Evolutionary conservation across 2,888 invertebrate species (phyloP), one percentile per base, ranked within the genome.

Genomic region (Chelonus formosanus): DNA sequence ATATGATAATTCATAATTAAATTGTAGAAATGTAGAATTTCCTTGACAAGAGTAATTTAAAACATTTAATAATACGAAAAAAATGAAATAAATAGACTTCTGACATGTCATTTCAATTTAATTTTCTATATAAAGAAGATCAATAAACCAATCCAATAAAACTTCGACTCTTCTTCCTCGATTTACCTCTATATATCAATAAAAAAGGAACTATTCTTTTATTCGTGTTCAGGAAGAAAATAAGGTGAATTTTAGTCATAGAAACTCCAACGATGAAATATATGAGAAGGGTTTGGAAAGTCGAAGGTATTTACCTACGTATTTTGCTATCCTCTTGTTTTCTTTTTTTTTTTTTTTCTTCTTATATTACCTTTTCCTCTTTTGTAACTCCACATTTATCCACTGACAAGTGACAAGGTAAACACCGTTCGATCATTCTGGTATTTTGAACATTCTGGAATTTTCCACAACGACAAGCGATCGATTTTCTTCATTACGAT

Each of bases 391-490:
- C 54, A 67, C 64, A 54, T 45, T 67, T 59, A 67, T 61, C 61
- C 63, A 66, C 56, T 60, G 58, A 66, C 67, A 62, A 67, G 64
- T 67, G 68, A 69, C 71, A 66, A 65, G 66, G 63, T 58, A 70
- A 68, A 67, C 60, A 69, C 65, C 70, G 67, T 65, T 70, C 71
- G 69, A 72, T 72, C 70, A 72, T 72, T 59, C 48, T 7, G 48
- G 55, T 50, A 55, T 65, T 65, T 65, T 65, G 48, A 60, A 59
- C 50, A 48, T 60, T 55, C 53, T 55, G 55, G 55, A 55, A 64
- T 69, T 67, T 70, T 67, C 47, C 65, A 55, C 61, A 50, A 48
- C 31, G 52, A 54, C 50, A 35, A 59, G 48, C 63, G 66, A 70
- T 70, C 61, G 62, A 70, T 70, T 58, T 50, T 60, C 50, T 50